Base-by-base conservation (phyloP, 2,888 invertebrate species). In the Melanostoma mellinum region DNA sequence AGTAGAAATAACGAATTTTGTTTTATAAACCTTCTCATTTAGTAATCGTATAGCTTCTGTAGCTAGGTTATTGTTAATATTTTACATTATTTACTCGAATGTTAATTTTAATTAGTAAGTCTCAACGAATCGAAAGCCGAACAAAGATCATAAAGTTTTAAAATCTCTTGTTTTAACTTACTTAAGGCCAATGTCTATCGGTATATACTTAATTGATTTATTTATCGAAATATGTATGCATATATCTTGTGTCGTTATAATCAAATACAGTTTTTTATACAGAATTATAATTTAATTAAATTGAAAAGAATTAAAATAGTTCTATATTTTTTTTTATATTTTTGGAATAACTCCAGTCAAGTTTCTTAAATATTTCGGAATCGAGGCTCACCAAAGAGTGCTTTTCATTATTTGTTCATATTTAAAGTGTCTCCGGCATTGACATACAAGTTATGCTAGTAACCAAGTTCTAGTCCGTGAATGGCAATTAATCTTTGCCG, bases 1-100 rank as follows among this genome's bases (percentile, higher is more conserved):
- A 90, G 86, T 84, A 71, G 20, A 52, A 42, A 33, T 32, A 48
- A 56, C 20, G 20, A 1, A 74, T 69, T 65, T 60, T 82, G 4
- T 42, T 33, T 20, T 1, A 20, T 20, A 20, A 20, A 20, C 2
- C 4, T 35, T 38, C 20, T 6, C 2, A 6, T 44, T 32, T 36
- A 74, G 6, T 40, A 52, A 73, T 61, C 63, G 46, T 58, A 67
- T 38, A 38, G 82, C 73, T 82, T 82, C 40, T 77, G 63, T 77
- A 82, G 72, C 69, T 73, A 77, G 73, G 58, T 40, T 69, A 58
- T 82, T 73, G 60, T 73, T 77, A 8, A 81, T 67, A 58, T 71
- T 69, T 58, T 40, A 44, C 65, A 30, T 53, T 46, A 40, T 20
- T 20, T 20, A 20, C 20, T 20, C 20, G 20, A 20, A 20, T 20